Base-by-base conservation (phyloP, 1,140 invertebrate species). In the Manduca sexta region DNA sequence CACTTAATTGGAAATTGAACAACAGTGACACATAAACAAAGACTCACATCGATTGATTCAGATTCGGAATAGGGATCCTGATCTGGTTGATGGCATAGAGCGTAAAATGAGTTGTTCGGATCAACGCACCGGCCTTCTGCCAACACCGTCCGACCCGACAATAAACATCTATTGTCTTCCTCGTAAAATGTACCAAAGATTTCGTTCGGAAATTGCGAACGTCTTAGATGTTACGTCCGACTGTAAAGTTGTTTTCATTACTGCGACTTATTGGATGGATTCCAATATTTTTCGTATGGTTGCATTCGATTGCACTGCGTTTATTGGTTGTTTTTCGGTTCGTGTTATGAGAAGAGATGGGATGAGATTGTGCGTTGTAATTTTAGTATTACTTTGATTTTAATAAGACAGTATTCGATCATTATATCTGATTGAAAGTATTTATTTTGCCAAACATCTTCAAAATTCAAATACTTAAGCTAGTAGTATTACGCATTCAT, bases 81-180 rank as follows among this genome's bases (percentile, higher is more conserved):
- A 75, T 78, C 73, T 73, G 62, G 52, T 67, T 73, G 65, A 74
- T 57, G 69, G 74, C 51, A 54, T 71, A 64, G 58, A 76, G 68
- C 76, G 76, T 79, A 82, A 82, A 82, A 82, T 82, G 78, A 82
- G 73, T 78, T 80, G 68, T 76, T 55, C 76, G 67, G 69, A 73
- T 73, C 78, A 61, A 50, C 62, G 69, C 68, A 57, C 56, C 68
- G 68, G 69, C 73, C 64, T 59, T 68, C 62, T 73, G 69, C 74
- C 72, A 63, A 46, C 62, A 50, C 50, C 46, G 52, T 52, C 41
- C 52, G 59, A 56, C 51, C 42, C 52, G 60, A 56, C 56, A 59
- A 61, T 67, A 69, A 75, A 74, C 74, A 78, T 62, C 70, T 52
- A 74, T 76, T 79, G 75, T 79, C 68, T 80, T 52, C 59, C 60